A percentile compares a stretch with the other conserved stretches of the same genome.
These are phyloP conservation scores for Leuctra nigra DNA, from an alignment of 2,888 invertebrate genomes.

Conservation along the genomic window DNA sequence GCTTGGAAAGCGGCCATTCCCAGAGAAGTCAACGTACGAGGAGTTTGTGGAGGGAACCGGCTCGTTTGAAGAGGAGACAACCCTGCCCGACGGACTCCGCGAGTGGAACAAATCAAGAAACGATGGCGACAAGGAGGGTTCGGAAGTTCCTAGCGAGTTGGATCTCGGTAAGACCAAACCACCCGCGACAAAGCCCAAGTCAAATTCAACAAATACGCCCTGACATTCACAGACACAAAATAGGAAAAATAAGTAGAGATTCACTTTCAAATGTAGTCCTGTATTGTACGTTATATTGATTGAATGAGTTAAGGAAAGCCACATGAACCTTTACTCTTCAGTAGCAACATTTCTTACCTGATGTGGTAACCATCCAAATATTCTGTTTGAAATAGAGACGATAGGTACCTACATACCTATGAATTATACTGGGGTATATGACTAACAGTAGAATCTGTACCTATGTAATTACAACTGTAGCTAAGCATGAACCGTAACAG, in stretches of 20 bases:
- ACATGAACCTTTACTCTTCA: no score
- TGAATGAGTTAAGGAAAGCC: no score
- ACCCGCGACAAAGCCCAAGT: background rate
- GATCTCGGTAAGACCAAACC: background rate
- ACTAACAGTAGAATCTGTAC: no score
- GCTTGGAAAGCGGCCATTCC: constrained; percentile 90
- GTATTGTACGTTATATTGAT: background rate
- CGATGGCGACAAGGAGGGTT: background rate
- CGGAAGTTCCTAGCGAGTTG: background rate
- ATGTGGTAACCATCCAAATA: no score
- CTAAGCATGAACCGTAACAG: no score
- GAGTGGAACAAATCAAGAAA: constrained; percentile 74
- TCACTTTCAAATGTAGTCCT: no score
- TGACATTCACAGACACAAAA: background rate
- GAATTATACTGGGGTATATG: no score
- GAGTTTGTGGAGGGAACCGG: constrained; percentile 99
- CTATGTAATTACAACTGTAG: no score
- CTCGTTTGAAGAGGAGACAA: constrained; percentile 93
- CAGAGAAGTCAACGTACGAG: constrained; percentile 98
- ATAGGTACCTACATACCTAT: no score
- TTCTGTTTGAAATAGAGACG: no score
- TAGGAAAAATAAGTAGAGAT: background rate
- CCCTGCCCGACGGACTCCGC: constrained; percentile 88
- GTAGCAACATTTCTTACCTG: no score
- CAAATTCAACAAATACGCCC: background rate